A percentile compares a stretch with the other conserved stretches of the same genome.
Evolutionary conservation across 2,888 invertebrate genomes (phyloP).

Genomic region (Hyposoter didymator): DNA sequence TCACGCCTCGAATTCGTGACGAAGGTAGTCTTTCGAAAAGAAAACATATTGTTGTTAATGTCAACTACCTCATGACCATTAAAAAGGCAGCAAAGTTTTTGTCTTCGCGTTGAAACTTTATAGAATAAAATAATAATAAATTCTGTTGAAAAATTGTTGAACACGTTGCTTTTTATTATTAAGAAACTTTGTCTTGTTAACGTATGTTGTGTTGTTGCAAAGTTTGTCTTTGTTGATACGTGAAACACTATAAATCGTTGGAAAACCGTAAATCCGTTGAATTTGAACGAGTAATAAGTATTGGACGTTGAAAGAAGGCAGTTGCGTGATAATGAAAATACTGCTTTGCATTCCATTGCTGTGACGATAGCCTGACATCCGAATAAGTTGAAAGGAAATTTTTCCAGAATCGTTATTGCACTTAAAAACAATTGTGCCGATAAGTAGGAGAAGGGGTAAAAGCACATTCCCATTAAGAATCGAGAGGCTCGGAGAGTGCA

Average conservation of each 20-base stretch:
- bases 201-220: constrained; percentile 24
- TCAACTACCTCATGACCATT: constrained; percentile 14
- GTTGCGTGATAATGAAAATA: neutral
- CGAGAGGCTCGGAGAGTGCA: neutral
- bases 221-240: neutral
- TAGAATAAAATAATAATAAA: constrained; percentile 9
- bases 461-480: constrained; percentile 47
- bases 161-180: constrained; percentile 46
- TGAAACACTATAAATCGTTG: neutral
- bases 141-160: constrained; percentile 59
- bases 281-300: neutral
- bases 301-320: neutral
- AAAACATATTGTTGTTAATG: neutral
- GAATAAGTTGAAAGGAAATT: neutral
- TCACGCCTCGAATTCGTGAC: neutral
- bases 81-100: constrained; percentile 15
- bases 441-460: neutral
- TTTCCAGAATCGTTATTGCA: neutral
- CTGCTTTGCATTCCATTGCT: neutral
- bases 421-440: neutral
- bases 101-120: neutral
- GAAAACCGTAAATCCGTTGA: constrained; percentile 10
- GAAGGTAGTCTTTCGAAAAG: neutral
- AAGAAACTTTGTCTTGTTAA: constrained; percentile 46
- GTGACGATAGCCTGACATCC: neutral